A percentile compares a stretch with the other conserved stretches of the same genome.
These are phyloP conservation scores for Nyctibius grandis DNA, from an alignment of 2,797 vertebrate species.

Conservation along the genomic window DNA sequence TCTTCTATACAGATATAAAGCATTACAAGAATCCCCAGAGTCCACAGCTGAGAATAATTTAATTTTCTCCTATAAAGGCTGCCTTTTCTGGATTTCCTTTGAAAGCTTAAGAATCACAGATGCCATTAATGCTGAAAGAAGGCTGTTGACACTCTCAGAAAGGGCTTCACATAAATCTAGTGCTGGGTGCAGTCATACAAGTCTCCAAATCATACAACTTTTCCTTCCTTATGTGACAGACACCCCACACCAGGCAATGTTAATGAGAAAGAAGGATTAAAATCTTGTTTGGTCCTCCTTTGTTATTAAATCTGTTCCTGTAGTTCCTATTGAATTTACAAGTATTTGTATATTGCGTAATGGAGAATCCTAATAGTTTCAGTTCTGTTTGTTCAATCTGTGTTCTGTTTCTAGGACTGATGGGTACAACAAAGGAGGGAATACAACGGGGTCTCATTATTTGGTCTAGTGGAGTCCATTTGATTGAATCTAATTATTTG, in stretches of 20 bases:
- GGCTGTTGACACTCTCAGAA: neutral
- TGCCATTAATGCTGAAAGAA: neutral
- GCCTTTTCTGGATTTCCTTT: neutral
- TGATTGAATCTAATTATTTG: neutral
- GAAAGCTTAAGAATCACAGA: neutral
- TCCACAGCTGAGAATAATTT: neutral
- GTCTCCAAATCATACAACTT: neutral
- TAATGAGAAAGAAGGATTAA: neutral
- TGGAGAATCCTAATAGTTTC: neutral
- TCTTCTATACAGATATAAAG: neutral
- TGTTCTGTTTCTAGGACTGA: neutral
- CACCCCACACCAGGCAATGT: neutral
- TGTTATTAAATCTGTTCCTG: neutral
- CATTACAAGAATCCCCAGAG: neutral
- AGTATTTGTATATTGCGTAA: neutral
- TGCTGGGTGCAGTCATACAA: rapidly evolving
- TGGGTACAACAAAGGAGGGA: neutral
- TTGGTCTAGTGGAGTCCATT: neutral
- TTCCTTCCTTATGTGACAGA: neutral
- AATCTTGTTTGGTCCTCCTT: neutral
- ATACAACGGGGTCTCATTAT: neutral
- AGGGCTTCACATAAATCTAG: neutral
- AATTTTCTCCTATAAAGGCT: neutral
- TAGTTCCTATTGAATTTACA: neutral
- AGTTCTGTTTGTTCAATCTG: neutral